Evolutionary conservation across 2,113 vertebrate genomes (phyloP), one percentile per base, ranked within the genome.

Genomic region (Labrus mixtus): DNA sequence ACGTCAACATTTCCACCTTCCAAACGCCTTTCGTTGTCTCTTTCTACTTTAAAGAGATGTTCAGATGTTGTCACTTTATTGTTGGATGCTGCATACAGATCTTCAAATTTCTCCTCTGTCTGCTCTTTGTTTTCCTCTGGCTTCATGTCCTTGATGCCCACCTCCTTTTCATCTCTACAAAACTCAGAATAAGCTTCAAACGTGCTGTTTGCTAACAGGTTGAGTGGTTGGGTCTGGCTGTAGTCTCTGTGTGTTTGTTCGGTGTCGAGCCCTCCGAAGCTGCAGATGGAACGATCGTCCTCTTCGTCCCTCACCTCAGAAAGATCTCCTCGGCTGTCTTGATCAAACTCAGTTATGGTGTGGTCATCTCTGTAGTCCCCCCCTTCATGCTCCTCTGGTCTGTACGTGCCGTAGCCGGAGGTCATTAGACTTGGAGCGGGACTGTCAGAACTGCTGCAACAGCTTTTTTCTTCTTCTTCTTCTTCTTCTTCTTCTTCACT

Each of bases 391-490:
- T 90, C 92, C 63, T 91, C 89, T 0, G 87, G 81, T 54, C 82
- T 81, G 70, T 81, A 90, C 5, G 91, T 94, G 45, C 92, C 91
- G 6, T 93, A 94, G 4, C 91, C 93, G 0, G 92, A 94, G 1
- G 94, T 94, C 79, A 92, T 73, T 54, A 87, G 54, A 56, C 91
- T 94, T 1, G 64, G 65, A 3, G 85, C 76, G 8, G 90, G 87
- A 75, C 91, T 92, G 0, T 69, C 75, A 4, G 46, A 69, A 8
- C 43, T 63, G 66, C 71, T 64, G 46, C 73, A 64, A 5, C 41
- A 9, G 3, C 33, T 33, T 72, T 72, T 65, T 7, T 73, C 76
- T 3, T 59, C 68, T 2, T n/a, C 29, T 0, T 54, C 70, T 10
- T 67, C 67, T 0, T 62, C 83, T 0, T 41, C 54, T 8, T 84